Evolutionary conservation across 2,113 vertebrate species (phyloP).

Genomic region (Emydocephalus ijimae): DNA sequence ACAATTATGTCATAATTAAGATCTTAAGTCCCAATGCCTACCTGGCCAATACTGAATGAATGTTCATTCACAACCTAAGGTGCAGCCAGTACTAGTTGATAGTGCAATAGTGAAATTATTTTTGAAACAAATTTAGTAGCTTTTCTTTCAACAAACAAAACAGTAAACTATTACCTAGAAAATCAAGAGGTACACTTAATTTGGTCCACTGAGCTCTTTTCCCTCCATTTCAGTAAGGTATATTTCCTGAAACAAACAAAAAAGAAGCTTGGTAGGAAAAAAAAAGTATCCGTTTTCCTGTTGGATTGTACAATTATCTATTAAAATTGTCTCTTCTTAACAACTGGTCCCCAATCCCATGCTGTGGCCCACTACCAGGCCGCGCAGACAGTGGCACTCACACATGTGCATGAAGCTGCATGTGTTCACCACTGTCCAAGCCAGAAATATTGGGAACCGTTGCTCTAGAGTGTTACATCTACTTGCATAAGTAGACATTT

Average conservation of each 20-base stretch:
- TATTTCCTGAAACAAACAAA: not conserved
- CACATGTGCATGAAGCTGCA: not conserved
- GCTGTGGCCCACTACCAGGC: not conserved
- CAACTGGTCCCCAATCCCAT: not conserved
- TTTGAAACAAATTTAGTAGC: not conserved
- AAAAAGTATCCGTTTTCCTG: not conserved
- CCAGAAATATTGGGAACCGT: not conserved
- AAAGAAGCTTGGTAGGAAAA: not conserved
- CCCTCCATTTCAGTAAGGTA: not conserved
- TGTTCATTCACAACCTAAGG: not conserved
- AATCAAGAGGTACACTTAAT: not conserved
- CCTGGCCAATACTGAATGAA: not conserved
- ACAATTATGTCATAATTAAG: not conserved
- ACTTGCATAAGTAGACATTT: not conserved
- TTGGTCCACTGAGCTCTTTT: not conserved
- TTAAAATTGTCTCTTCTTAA: not conserved
- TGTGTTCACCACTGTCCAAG: not conserved
- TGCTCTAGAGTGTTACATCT: not conserved
- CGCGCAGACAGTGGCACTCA: not conserved
- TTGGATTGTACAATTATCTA: not conserved
- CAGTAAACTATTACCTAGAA: not conserved
- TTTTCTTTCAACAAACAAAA: not conserved
- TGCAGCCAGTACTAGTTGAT: not conserved
- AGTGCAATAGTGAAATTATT: not conserved
- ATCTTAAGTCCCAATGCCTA: not conserved